Conservation (phyloP, 2,888 invertebrate genomes). For the Noctua comes region DNA sequence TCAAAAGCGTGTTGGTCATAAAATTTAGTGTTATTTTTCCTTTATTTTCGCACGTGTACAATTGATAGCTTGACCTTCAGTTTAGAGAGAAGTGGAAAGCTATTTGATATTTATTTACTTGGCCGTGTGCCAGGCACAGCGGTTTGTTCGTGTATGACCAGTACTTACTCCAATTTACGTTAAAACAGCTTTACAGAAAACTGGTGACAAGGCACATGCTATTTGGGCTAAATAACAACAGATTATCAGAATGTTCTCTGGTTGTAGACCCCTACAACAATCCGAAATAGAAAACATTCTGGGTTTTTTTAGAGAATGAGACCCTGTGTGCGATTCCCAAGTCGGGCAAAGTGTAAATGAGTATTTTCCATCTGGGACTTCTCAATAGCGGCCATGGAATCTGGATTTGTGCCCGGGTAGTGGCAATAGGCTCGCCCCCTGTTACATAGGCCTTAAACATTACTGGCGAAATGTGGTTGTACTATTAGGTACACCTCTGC, state of each 20-base stretch:
- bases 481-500: too few species aligned
- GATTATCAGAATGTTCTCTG: background rate
- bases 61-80: constrained; percentile 45
- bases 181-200: background rate
- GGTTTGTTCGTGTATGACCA: background rate
- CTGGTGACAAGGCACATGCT: too few species aligned
- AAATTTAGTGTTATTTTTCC: constrained; percentile 44
- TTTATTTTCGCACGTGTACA: constrained; percentile 60
- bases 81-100: constrained; percentile 17
- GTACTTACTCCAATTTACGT: background rate
- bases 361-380: background rate
- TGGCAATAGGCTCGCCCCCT: background rate
- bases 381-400: background rate
- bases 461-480: background rate
- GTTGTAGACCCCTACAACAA: background rate
- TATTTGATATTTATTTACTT: constrained; percentile 41
- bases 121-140: constrained; percentile 8
- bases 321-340: background rate
- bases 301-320: background rate
- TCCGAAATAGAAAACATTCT: background rate
- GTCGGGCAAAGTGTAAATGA: background rate
- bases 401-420: background rate
- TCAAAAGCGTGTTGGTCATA: constrained; percentile 41
- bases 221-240: background rate
- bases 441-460: background rate